These are phyloP conservation scores for Polyommatus iphigenia DNA, from an alignment of 2,888 invertebrate species.

Conservation along the genomic window DNA sequence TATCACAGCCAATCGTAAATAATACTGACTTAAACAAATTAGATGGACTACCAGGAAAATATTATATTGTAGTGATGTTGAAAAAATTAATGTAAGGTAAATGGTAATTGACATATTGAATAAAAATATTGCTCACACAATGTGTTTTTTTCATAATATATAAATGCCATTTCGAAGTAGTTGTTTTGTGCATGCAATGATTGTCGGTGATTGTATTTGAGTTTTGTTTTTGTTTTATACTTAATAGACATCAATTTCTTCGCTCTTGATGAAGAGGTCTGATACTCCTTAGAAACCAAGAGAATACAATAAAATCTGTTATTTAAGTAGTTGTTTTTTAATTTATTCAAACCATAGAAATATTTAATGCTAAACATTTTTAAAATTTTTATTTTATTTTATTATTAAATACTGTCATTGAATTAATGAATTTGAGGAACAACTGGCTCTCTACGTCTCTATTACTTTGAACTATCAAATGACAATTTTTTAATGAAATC, in stretches of 20 bases:
- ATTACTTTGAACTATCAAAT: constrained; percentile 15
- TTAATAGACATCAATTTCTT: not conserved
- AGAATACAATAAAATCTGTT: not conserved
- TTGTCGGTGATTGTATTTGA: constrained; percentile 9
- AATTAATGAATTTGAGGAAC: constrained; percentile 14
- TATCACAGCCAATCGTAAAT: constrained; percentile 43
- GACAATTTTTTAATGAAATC: not conserved
- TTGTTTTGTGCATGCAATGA: constrained; percentile 15
- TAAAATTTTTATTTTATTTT: no score
- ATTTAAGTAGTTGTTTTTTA: not conserved
- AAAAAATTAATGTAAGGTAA: constrained; percentile 49
- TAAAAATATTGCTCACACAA: constrained; percentile 65
- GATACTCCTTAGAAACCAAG: not conserved
- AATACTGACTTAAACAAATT: constrained; percentile 59
- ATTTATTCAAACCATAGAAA: not conserved
- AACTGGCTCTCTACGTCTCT: constrained; percentile 6
- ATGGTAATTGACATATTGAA: constrained; percentile 65
- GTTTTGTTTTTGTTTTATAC: not conserved
- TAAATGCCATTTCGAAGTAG: constrained; percentile 22
- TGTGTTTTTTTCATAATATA: constrained; percentile 37
- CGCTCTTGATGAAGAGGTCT: not conserved
- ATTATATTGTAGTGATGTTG: constrained; percentile 33
- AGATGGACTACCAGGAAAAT: constrained; percentile 50
- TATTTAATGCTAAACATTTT: not conserved
- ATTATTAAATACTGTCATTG: constrained; percentile 14